Evolutionary conservation across 2,113 vertebrate species (phyloP).

Genomic region (Nematolebias whitei): DNA sequence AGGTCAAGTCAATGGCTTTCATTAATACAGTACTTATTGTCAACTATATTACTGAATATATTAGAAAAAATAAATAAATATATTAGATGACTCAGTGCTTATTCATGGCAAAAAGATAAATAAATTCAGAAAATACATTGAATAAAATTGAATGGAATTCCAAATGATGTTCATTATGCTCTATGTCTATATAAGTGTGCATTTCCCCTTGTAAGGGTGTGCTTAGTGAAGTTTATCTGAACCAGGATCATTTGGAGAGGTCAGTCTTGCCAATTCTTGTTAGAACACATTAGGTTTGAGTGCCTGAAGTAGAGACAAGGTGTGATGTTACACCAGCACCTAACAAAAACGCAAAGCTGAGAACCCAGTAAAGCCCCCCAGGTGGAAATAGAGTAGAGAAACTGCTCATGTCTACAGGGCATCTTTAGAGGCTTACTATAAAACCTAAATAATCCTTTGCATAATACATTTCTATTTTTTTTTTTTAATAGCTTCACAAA

Average conservation of each 20-base stretch:
- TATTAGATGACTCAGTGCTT: conserved; percentile 25
- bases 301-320: conserved; percentile 53
- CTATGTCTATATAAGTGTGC: background rate
- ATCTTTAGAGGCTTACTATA: conserved; percentile 62
- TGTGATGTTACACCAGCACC: conserved; percentile 64
- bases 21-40: conserved; percentile 88
- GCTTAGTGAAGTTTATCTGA: conserved; percentile 24
- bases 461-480: conserved; percentile 35
- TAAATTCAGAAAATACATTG: background rate
- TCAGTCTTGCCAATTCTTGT: conserved; percentile 48
- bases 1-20: conserved; percentile 90
- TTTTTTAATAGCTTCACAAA: conserved; percentile 27
- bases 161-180: background rate
- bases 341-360: conserved; percentile 55
- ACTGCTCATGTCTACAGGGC: conserved; percentile 45
- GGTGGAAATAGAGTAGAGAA: conserved; percentile 46
- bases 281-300: conserved; percentile 49
- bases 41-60: conserved; percentile 80
- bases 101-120: background rate
- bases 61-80: too few relatives aligned
- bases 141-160: background rate
- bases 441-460: conserved; percentile 55
- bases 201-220: background rate
- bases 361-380: conserved; percentile 54
- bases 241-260: conserved; percentile 27